Percentiles rank a stretch among this genome's conserved stretches.
Conservation (phyloP, 2,888 invertebrate genomes). For the Diadromus collaris region DNA sequence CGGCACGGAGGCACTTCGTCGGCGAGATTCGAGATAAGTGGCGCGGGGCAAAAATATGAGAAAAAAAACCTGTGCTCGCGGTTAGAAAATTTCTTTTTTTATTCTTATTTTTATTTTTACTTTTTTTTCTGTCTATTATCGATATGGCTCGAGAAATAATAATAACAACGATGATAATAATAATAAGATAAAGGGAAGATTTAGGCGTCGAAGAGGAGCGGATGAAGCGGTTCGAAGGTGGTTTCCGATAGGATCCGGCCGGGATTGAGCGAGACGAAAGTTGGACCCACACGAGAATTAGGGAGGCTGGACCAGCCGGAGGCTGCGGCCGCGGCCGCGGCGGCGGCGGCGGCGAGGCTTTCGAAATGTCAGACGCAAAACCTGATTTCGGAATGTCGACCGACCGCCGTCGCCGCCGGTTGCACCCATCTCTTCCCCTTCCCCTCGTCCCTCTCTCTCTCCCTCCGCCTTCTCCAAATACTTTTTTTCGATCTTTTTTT, state of each 20-base stretch:
- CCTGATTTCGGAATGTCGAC: constrained; percentile 72
- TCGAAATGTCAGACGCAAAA: constrained; percentile 72
- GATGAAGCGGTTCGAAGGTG: not conserved
- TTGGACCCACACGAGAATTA: constrained; percentile 37
- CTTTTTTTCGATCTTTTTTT: constrained; percentile 9
- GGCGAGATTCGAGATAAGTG: constrained; percentile 63
- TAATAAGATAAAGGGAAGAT: constrained; percentile 16
- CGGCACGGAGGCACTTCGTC: constrained; percentile 14
- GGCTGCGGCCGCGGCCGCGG: constrained; percentile 57
- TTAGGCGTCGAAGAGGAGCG: not conserved
- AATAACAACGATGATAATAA: constrained; percentile 33
- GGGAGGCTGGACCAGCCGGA: constrained; percentile 57
- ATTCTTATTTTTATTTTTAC: constrained; percentile 1
- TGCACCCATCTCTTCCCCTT: constrained; percentile 37
- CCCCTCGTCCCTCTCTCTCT: constrained; percentile 23
- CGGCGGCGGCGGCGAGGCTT: constrained; percentile 57
- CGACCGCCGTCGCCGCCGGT: constrained; percentile 60
- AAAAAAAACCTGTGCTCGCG: constrained; percentile 53
- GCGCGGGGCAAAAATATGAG: constrained; percentile 62
- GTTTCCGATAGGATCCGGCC: constrained; percentile 10
- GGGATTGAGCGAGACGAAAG: constrained; percentile 28
- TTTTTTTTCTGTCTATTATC: not conserved
- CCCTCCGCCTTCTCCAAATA: constrained; percentile 5
- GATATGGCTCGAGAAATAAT: constrained; percentile 19
- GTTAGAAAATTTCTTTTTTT: constrained; percentile 45